Percentiles rank a stretch among this genome's conserved stretches.
phyloP scores from a whole-genome alignment of 2,113 vertebrate species.

The Eulemur macaco region DNA sequence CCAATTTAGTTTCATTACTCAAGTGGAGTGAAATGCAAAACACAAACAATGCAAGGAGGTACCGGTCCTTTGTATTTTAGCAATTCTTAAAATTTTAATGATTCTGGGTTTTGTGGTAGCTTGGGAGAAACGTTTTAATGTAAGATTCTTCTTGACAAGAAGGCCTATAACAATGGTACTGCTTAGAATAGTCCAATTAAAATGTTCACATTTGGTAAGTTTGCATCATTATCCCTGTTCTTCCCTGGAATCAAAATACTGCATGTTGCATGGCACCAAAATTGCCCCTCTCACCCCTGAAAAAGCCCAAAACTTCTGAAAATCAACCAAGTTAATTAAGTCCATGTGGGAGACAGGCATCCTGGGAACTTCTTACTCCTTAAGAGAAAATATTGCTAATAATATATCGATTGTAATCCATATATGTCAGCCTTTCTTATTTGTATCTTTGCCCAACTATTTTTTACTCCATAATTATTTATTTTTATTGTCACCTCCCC shows the following conservation, averaged over 20 bases:
- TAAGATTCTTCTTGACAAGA: slow-evolving; percentile 48
- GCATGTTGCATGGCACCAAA: slow-evolving; percentile 31
- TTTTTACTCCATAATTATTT: slow-evolving; percentile 41
- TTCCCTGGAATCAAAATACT: slow-evolving; percentile 56
- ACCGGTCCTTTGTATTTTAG: slow-evolving; percentile 39
- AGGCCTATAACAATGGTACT: slow-evolving; percentile 31
- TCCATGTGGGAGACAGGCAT: background rate
- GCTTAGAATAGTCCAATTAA: slow-evolving; percentile 61
- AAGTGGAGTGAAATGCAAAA: slow-evolving; percentile 56
- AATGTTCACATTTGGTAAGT: slow-evolving; percentile 54
- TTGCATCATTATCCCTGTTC: slow-evolving; percentile 41
- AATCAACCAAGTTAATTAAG: slow-evolving; percentile 51
- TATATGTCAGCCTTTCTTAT: background rate
- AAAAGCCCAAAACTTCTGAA: slow-evolving; percentile 15
- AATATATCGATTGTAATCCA: background rate
- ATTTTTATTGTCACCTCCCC: background rate
- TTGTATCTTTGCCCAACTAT: slow-evolving; percentile 27
- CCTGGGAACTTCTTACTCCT: background rate
- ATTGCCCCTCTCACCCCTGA: background rate
- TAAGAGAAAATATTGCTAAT: background rate
- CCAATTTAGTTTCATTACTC: slow-evolving; percentile 54
- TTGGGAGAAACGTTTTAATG: slow-evolving; percentile 55
- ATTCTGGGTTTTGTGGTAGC: slow-evolving; percentile 52
- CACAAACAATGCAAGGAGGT: slow-evolving; percentile 39
- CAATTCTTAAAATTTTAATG: slow-evolving; percentile 65